phyloP scores from a whole-genome alignment of 2,888 invertebrate species.

The Synergus japonicus region DNA sequence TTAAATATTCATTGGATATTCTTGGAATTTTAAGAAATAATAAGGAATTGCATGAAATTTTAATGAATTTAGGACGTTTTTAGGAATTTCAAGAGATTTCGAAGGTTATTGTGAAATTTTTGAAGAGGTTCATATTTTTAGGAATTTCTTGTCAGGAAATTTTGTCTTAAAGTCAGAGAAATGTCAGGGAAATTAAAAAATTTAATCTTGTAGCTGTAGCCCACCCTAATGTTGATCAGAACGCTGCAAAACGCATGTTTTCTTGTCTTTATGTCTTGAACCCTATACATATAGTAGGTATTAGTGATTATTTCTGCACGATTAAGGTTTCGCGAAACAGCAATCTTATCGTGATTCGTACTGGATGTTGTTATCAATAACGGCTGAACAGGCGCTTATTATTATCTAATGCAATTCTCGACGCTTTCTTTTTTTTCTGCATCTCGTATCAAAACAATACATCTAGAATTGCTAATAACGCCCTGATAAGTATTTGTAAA shows the following conservation, averaged over 20 bases:
- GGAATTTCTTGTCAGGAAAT: too few species aligned
- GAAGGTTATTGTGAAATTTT: too few species aligned
- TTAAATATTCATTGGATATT: too few species aligned
- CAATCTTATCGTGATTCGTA: slow-evolving; percentile 58
- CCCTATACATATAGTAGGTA: background rate
- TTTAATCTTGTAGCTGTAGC: too few species aligned
- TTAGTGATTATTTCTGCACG: slow-evolving; percentile 8
- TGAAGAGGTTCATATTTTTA: too few species aligned
- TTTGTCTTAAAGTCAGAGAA: too few species aligned
- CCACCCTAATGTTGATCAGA: background rate
- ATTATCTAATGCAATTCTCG: slow-evolving; percentile 56
- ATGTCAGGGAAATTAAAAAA: too few species aligned
- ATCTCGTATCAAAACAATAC: slow-evolving; percentile 42
- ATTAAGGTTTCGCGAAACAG: slow-evolving; percentile 32
- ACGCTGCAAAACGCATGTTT: slow-evolving; percentile 11
- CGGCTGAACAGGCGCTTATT: slow-evolving; percentile 56
- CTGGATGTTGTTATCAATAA: slow-evolving; percentile 54
- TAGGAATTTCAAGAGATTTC: too few species aligned
- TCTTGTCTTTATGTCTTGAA: background rate
- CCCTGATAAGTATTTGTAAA: slow-evolving; percentile 42
- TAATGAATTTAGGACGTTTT: too few species aligned
- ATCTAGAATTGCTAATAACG: slow-evolving; percentile 51
- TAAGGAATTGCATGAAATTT: too few species aligned
- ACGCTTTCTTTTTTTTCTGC: slow-evolving; percentile 50
- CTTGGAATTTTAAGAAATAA: too few species aligned